Conservation (phyloP, 2,888 invertebrate species). For the Anthrax anthrax region DNA sequence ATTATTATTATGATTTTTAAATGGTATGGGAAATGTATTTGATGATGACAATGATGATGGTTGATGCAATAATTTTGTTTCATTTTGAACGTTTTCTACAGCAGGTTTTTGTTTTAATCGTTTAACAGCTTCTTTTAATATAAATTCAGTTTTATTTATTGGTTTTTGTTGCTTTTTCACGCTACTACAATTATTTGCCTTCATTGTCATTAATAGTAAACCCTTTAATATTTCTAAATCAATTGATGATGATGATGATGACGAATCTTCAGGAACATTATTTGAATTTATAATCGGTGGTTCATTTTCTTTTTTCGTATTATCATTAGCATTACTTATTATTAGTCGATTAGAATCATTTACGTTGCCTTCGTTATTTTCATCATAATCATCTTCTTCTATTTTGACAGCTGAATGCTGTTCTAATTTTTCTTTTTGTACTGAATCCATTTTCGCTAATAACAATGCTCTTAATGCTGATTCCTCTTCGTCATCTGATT, state of each 20-base stretch:
- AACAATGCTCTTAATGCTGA: constrained; percentile 25
- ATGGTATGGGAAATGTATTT: too few species aligned
- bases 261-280: background rate
- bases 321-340: background rate
- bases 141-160: constrained; percentile 7
- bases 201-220: background rate
- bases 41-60: too few species aligned
- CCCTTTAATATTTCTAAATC: background rate
- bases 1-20: too few species aligned
- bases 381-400: background rate
- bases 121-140: constrained; percentile 29
- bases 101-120: constrained; percentile 16
- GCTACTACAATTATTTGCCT: constrained; percentile 1
- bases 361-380: too few species aligned
- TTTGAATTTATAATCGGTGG: background rate
- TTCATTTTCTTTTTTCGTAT: background rate
- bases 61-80: background rate
- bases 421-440: background rate
- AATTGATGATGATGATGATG: background rate
- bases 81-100: background rate
- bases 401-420: background rate
- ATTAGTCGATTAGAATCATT: background rate
- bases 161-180: background rate
- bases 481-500: constrained; percentile 24
- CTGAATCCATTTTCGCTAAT: constrained; percentile 21